phyloP scores from a whole-genome alignment of 1,140 invertebrate species.

The Drosophila funebris region DNA sequence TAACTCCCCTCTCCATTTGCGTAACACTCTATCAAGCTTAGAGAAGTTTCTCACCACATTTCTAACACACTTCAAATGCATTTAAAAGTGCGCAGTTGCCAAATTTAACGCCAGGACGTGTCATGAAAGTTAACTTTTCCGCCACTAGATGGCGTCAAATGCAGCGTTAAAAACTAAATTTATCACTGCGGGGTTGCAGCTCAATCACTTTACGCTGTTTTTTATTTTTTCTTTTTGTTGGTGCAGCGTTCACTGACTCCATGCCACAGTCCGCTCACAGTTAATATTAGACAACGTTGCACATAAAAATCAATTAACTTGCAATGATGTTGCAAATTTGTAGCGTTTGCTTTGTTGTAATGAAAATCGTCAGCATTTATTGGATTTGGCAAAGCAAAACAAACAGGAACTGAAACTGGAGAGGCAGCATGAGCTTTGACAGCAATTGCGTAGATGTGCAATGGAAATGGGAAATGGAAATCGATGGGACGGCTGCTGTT shows the following conservation, averaged over 20 bases:
- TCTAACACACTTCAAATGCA: constrained; percentile 65
- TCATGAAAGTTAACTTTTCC: too few relatives aligned
- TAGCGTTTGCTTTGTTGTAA: constrained; percentile 37
- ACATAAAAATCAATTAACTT: constrained; percentile 76
- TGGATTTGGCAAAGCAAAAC: constrained; percentile 61
- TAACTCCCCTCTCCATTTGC: not conserved
- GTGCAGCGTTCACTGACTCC: not conserved
- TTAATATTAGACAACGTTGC: constrained; percentile 22
- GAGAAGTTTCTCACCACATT: constrained; percentile 55
- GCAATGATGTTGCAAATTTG: constrained; percentile 72
- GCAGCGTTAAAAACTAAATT: constrained; percentile 2
- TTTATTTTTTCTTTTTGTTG: not conserved
- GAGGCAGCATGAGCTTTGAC: constrained; percentile 31
- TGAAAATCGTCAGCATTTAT: constrained; percentile 67
- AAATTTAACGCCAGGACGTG: constrained; percentile 35
- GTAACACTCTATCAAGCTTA: constrained; percentile 22
- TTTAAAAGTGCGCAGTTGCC: not conserved
- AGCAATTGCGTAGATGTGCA: constrained; percentile 22
- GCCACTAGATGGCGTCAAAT: constrained; percentile 42
- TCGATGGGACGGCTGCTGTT: constrained; percentile 56
- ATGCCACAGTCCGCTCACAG: not conserved
- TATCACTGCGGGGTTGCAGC: constrained; percentile 14
- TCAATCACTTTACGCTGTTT: constrained; percentile 20
- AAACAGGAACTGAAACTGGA: constrained; percentile 23
- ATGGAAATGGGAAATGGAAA: constrained; percentile 58